Evolutionary conservation across 2,797 vertebrate species (phyloP), one percentile per base, ranked within the genome.

Genomic region (Periophthalmus magnuspinnatus): DNA sequence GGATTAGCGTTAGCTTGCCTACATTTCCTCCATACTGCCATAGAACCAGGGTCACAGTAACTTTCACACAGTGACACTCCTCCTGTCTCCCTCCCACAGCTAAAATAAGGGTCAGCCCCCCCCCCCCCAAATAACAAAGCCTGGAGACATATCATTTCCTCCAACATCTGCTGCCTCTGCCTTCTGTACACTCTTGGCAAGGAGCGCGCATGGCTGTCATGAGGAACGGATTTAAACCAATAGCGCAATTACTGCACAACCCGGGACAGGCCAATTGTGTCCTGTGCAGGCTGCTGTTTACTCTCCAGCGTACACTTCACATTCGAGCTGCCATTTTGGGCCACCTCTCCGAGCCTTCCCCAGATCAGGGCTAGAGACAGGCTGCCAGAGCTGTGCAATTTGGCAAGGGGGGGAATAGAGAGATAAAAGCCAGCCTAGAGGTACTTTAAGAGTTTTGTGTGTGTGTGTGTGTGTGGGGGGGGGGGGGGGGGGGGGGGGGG

Each of bases 121-220:
- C n/a, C n/a, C n/a, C n/a, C 61, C 24, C 81, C 74, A 72, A 81
- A 79, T 74, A 85, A 74, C 75, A 70, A 56, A 72, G 63, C 75
- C 64, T 66, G 70, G 28, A 60, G 64, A 71, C 77, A 69, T 82
- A 86, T 88, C 38, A 81, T 76, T 86, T 84, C 78, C 75, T 85
- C 78, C 78, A 83, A 84, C 83, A 86, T 91, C 84, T 89, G 84
- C 81, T 73, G 16, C 65, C 54, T 62, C 71, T 72, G 62, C 69
- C 76, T 84, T 72, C 70, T 71, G 74, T 77, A 76, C 77, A 74
- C 77, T 65, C 78, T 65, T 87, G 74, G 84, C 81, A 59, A 64
- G 45, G 52, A 65, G 71, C 63, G 70, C 6, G 47, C 69, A 78
- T 16, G 5, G 78, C 72, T 76, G 81, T 84, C 81, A 79, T 19